phyloP scores from a whole-genome alignment of 2,888 invertebrate genomes.

The Drosophila rubida region DNA sequence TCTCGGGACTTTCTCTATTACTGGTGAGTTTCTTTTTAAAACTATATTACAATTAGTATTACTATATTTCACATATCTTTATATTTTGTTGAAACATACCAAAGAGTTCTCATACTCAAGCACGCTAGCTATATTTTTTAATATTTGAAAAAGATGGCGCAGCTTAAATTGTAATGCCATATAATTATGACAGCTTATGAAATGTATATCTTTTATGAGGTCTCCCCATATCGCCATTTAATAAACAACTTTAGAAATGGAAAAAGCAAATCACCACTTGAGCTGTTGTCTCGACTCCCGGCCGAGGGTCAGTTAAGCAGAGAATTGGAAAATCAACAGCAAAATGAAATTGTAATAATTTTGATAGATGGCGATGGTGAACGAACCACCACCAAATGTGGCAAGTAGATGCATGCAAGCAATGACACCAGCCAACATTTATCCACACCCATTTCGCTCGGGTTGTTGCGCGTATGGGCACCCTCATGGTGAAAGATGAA shows the following conservation, averaged over 20 bases:
- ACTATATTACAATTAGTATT: too few relatives aligned
- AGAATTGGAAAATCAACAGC: slow-evolving; percentile 50
- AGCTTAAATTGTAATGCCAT: slow-evolving; percentile 7
- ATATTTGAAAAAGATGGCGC: background rate
- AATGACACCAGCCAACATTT: slow-evolving; percentile 32
- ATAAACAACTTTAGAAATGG: slow-evolving; percentile 31
- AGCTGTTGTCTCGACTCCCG: slow-evolving; percentile 24
- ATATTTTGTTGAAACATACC: too few relatives aligned
- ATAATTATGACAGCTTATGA: slow-evolving; percentile 55
- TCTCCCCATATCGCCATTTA: slow-evolving; percentile 47
- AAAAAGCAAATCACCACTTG: slow-evolving; percentile 48
- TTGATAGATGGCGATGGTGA: slow-evolving; percentile 29
- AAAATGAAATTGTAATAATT: slow-evolving; percentile 62
- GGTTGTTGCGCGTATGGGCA: slow-evolving; percentile 37
- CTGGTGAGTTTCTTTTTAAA: background rate
- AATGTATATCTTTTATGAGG: slow-evolving; percentile 26
- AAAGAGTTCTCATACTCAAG: background rate
- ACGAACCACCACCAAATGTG: slow-evolving; percentile 52
- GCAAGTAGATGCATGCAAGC: slow-evolving; percentile 2
- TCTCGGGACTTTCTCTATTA: background rate
- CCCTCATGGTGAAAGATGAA: slow-evolving; percentile 54
- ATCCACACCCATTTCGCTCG: slow-evolving; percentile 23
- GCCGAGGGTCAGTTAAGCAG: slow-evolving; percentile 13
- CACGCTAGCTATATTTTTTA: too few relatives aligned
- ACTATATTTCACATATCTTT: too few relatives aligned